A percentile compares a stretch with the other conserved stretches of the same genome.
These are phyloP conservation scores for Mus spretus DNA, from an alignment of 2,797 vertebrate genomes.

Conservation along the genomic window DNA sequence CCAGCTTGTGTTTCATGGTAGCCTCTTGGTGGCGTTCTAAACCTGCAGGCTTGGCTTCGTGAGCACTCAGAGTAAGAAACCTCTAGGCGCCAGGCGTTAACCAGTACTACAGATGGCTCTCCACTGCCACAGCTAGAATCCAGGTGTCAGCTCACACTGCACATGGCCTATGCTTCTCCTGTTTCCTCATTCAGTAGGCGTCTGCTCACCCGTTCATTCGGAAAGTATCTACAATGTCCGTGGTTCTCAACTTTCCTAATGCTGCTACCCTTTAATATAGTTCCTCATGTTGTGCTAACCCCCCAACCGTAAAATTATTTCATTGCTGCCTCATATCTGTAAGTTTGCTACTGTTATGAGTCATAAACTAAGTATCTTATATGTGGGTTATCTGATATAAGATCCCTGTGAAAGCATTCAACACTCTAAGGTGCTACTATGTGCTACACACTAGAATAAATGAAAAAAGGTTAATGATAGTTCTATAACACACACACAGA, in stretches of 20 bases:
- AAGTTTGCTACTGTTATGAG: background rate
- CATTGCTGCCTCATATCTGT: background rate
- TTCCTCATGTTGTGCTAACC: background rate
- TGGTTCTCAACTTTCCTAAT: background rate
- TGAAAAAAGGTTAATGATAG: background rate
- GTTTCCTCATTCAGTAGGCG: background rate
- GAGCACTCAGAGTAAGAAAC: background rate
- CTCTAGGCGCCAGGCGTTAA: background rate
- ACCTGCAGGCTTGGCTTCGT: background rate
- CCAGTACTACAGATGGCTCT: accelerated
- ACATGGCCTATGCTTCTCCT: background rate
- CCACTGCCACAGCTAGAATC: background rate
- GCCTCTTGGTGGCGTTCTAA: background rate
- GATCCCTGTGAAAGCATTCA: background rate
- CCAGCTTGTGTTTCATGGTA: background rate
- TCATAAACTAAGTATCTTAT: background rate
- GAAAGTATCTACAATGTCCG: background rate
- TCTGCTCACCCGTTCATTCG: background rate
- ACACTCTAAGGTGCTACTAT: background rate
- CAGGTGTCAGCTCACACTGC: accelerated
- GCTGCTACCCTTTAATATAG: background rate
- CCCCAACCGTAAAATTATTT: background rate
- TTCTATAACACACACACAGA: background rate
- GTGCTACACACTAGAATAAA: background rate
- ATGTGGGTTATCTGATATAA: background rate